Percentiles rank a stretch among this genome's conserved stretches.
These are phyloP conservation scores for Malurus elegans DNA, from an alignment of 2,113 vertebrate genomes.

Conservation along the genomic window DNA sequence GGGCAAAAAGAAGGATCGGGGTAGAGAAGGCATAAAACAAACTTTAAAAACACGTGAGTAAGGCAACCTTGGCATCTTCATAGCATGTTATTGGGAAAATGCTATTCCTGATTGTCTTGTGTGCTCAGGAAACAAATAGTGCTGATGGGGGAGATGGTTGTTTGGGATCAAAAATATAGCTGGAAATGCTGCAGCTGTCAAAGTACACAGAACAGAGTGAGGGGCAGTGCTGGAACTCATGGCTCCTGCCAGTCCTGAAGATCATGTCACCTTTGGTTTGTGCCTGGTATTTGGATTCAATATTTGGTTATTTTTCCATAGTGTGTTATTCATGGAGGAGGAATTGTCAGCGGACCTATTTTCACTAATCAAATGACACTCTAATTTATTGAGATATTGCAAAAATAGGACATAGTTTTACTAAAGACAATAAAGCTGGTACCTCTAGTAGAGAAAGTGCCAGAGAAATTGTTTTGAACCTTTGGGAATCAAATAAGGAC, in stretches of 20 bases:
- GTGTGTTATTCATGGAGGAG: neutral
- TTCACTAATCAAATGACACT: neutral
- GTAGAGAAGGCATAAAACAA: neutral
- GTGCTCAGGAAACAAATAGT: neutral
- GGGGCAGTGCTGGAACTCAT: neutral
- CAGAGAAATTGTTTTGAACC: neutral
- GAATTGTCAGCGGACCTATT: neutral
- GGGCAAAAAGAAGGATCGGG: neutral
- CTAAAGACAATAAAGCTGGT: neutral
- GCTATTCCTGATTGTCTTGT: neutral
- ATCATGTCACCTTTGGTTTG: neutral
- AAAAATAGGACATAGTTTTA: neutral
- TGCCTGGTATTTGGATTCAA: neutral
- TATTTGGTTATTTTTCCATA: neutral
- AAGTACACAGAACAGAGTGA: accelerated
- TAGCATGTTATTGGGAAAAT: neutral
- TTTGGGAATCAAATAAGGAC: neutral
- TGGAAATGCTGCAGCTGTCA: neutral
- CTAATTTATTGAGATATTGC: neutral
- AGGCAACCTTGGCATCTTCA: neutral
- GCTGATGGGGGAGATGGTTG: neutral
- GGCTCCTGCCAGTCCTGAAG: neutral
- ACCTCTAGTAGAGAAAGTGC: neutral
- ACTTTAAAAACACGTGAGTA: neutral
- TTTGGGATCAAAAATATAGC: neutral